A percentile compares a stretch with the other conserved stretches of the same genome.
phyloP scores from a whole-genome alignment of 2,113 vertebrate species.

The Pycnonotus jocosus region DNA sequence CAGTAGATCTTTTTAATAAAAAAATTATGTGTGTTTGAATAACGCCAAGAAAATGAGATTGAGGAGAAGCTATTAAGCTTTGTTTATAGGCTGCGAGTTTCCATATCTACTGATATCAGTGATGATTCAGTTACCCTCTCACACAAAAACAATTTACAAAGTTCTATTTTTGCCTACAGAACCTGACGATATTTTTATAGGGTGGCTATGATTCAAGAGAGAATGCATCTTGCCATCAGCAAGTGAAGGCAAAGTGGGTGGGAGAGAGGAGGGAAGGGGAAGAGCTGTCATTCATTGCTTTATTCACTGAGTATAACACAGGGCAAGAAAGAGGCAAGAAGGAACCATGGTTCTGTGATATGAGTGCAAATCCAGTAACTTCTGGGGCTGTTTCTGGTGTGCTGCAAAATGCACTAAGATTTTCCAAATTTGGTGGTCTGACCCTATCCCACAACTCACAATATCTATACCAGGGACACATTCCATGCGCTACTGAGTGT shows the following conservation, averaged over 20 bases:
- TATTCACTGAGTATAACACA: not conserved
- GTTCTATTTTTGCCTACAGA: conserved; percentile 19
- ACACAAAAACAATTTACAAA: conserved; percentile 10
- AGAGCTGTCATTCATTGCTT: not conserved
- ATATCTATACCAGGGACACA: not conserved
- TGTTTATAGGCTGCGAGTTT: not conserved
- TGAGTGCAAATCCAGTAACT: not conserved
- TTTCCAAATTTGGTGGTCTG: not conserved
- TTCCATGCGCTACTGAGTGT: not conserved
- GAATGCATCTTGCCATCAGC: not conserved
- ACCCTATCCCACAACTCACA: not conserved
- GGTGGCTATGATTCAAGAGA: not conserved
- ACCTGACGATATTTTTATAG: not conserved
- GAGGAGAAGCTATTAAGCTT: not conserved
- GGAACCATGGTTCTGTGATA: not conserved
- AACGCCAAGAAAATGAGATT: not conserved
- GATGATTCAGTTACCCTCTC: conserved; percentile 24
- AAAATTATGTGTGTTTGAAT: not conserved
- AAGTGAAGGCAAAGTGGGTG: conserved; percentile 5
- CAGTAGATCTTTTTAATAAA: not conserved
- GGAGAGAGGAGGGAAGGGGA: conserved; percentile 2
- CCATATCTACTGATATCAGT: not conserved
- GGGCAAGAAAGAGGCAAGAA: not conserved
- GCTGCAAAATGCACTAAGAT: not conserved
- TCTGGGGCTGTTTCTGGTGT: not conserved